Evolutionary conservation across 2,888 invertebrate species (phyloP), one percentile per base, ranked within the genome.

Genomic region (Agriotes lineatus): DNA sequence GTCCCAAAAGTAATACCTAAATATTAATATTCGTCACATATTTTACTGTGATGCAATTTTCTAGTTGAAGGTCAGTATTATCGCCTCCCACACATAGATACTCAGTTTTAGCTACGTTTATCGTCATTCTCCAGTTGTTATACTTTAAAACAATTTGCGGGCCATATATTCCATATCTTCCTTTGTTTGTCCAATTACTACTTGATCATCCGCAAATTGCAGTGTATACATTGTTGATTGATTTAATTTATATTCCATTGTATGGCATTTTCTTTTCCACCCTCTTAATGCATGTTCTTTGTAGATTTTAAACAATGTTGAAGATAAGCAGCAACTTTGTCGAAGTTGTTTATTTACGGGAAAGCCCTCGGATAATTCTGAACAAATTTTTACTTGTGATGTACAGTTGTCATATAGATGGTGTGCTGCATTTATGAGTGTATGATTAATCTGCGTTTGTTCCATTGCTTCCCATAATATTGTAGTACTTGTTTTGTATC

Each of bases 151-250:
- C 14, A 39, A 12, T 12, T 39, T 39, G 10, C 39, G 39, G 14
- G 39, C 14, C 39, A 39, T 39, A 10, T 14, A 25, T 39, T 39
- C 39, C 4, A 10, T 39, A 10, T 39, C 39, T 39, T 39, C 39
- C 39, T 39, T 39, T 6, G 39, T 39, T 39, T 39, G 39, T 39
- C 39, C 39, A 39, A 39, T 39, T 39, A 39, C 39, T 39, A 39
- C n/a, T 3, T 39, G 39, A 4, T 12, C 39, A 39, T 39, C 14
- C 39, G n/a, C 39, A 39, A 39, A 39, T 39, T 10, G 39, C n/a
- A 39, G 39, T 39, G 2, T 39, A 39, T 39, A 14, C 10, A 39
- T 4, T 12, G 39, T 39, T 39, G 39, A 39, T 7, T 39, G 39
- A 39, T 10, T 39, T 39, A 39, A 10, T 39, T 39, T n/a, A 10